Evolutionary conservation across 2,888 invertebrate genomes (phyloP), one percentile per base, ranked within the genome.

Genomic region (Lycaena phlaeas): DNA sequence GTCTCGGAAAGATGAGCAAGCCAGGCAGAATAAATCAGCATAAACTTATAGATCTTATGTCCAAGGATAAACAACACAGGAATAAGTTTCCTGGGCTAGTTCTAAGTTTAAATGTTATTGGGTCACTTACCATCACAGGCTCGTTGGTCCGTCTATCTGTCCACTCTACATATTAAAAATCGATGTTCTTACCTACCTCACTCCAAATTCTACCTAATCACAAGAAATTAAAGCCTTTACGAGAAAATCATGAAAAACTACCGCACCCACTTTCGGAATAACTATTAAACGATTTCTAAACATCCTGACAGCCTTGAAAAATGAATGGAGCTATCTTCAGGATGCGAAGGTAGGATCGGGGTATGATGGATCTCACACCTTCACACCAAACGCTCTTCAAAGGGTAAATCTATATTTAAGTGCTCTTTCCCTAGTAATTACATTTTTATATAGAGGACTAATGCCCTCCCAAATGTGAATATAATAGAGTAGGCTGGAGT

Each of bases 341-440:
- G 67, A 70, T 76, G 77, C 71, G 73, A 51, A 46, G 56, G 60
- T 61, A 66, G 68, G 76, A 79, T 77, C 70, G 72, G 66, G 66
- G 73, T 77, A 76, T 79, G 74, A 79, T 81, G 70, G 74, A 77
- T 77, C 75, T 78, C 66, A 72, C 76, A 77, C 77, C 74, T 76
- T 59, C 53, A 57, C 61, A 64, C 72, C 61, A 71, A 72, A 68
- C 64, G 62, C 68, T 69, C 67, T 73, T 63, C 68, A 75, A 77
- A 77, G 77, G 76, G 79, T 79, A 81, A 79, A 81, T 81, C 76
- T 79, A 75, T 78, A 77, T 81, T 77, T 81, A 73, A 79, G 77
- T 78, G 71, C 70, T 59, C 51, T 59, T 69, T 75, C 63, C 60
- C 63, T 71, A 70, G 73, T 79, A 79, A 79, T 81, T 79, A 77